Evolutionary conservation across 1,140 invertebrate genomes (phyloP), one percentile per base, ranked within the genome.

Genomic region (Phthorimaea operculella): DNA sequence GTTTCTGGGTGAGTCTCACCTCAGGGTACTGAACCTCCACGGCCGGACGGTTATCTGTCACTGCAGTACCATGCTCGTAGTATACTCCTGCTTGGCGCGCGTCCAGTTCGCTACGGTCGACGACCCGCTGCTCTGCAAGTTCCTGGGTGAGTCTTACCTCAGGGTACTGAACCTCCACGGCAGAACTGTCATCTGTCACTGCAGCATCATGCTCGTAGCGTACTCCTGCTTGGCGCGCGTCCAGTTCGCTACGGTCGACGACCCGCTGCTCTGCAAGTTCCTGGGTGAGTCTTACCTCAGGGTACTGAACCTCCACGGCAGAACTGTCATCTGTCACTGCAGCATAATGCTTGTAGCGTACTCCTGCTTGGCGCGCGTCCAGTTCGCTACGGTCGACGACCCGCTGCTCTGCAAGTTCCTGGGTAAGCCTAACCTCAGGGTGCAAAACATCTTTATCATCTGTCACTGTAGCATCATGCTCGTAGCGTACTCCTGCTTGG

Each of bases 161-260:
- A n/a, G n/a, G n/a, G n/a, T n/a, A n/a, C n/a, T n/a, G n/a, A 93
- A 92, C 78, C 84, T 92, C 15, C 91, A 92, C 45, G 91, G 91
- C 0, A 89, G 90, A 61, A 92, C 89, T 1, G 72, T 92, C 10
- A 91, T 92, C 82, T 91, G 89, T 62, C 88, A 92, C 64, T 87
- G 91, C 1, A 76, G 82, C 52, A 89, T 87, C 67, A 87, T 92
- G 56, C 78, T 92, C 52, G 59, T 88, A 7, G 90, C 88, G 0
- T 92, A 88, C 68, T 60, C 84, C 21, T 89, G 88, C 55, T 82
- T 92, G 14, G 87, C 87, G 6, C 66, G 86, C 17, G 86, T 87
- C 0, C 87, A 89, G 61, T 74, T 76, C 58, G 60, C 51, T 7
- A 45, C 49, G 3, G 72, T 83, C 5, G 17, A 50, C 0, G 52